phyloP scores from a whole-genome alignment of 2,888 invertebrate species.

The Plusia festucae region DNA sequence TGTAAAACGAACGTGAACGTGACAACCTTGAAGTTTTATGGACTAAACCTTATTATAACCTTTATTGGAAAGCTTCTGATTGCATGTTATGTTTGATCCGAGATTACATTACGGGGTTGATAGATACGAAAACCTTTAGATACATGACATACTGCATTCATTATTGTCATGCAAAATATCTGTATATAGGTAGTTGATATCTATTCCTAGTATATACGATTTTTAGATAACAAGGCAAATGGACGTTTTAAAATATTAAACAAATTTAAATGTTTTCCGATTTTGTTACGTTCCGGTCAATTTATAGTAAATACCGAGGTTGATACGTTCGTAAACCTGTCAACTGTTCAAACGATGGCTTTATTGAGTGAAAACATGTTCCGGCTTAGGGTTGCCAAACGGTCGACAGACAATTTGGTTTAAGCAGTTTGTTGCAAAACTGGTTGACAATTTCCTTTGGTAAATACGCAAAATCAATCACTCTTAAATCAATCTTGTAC shows the following conservation, averaged over 20 bases:
- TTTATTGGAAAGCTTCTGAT: conserved; percentile 13
- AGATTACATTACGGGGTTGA: not conserved
- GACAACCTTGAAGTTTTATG: conserved; percentile 56
- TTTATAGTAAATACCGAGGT: conserved; percentile 24
- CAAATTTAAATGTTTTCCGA: conserved; percentile 15
- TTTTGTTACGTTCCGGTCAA: conserved; percentile 13
- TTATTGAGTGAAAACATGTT: conserved; percentile 15
- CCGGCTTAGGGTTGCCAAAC: conserved; percentile 10
- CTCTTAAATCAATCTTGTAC: too few species aligned
- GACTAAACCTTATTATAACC: conserved; percentile 16
- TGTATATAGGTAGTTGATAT: too few species aligned
- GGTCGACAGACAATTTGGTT: not conserved
- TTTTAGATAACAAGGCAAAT: not conserved
- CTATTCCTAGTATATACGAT: not conserved
- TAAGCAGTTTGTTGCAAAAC: not conserved
- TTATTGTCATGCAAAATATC: too few species aligned
- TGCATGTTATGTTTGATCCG: not conserved
- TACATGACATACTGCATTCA: too few species aligned
- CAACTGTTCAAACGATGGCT: conserved; percentile 37
- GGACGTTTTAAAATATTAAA: not conserved
- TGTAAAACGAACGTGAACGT: conserved; percentile 35
- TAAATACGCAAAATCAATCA: not conserved
- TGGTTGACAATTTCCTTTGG: not conserved
- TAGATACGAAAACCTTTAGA: not conserved
- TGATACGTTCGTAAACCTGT: conserved; percentile 12